Conservation (phyloP, 2,888 invertebrate species). For the Enchytraeus crypticus region DNA sequence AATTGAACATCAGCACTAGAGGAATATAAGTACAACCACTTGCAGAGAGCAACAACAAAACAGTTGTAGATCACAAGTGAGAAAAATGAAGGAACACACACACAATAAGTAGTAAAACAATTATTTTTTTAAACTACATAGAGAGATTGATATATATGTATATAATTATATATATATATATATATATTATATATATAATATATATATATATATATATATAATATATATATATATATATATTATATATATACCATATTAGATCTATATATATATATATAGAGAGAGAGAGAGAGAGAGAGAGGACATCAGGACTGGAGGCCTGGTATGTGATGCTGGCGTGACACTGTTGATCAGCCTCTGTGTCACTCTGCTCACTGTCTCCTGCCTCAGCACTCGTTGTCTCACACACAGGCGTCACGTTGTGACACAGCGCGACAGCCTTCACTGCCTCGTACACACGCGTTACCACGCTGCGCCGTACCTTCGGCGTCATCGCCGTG, state of each 20-base stretch:
- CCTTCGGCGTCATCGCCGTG: conserved; percentile 37
- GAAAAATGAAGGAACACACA: no score
- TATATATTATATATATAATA: no score
- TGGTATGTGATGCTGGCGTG: conserved; percentile 55
- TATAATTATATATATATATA: not conserved
- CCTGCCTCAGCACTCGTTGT: conserved; percentile 32
- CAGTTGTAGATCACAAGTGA: no score
- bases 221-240: no score
- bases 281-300: no score
- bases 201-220: not conserved
- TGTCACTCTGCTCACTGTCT: conserved; percentile 27
- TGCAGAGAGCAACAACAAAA: no score
- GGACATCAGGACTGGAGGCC: conserved; percentile 70
- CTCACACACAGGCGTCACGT: conserved; percentile 94
- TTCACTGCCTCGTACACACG: conserved; percentile 53
- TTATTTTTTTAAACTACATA: no score
- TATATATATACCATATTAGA: no score
- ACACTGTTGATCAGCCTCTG: conserved; percentile 43
- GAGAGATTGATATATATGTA: not conserved
- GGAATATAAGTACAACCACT: no score
- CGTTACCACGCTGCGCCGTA: conserved; percentile 62
- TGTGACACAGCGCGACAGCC: conserved; percentile 92
- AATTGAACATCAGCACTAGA: no score
- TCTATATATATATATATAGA: no score
- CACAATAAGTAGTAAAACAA: no score